Evolutionary conservation across 2,797 vertebrate species (phyloP), one percentile per base, ranked within the genome.

Genomic region (Myotis findleyi): DNA sequence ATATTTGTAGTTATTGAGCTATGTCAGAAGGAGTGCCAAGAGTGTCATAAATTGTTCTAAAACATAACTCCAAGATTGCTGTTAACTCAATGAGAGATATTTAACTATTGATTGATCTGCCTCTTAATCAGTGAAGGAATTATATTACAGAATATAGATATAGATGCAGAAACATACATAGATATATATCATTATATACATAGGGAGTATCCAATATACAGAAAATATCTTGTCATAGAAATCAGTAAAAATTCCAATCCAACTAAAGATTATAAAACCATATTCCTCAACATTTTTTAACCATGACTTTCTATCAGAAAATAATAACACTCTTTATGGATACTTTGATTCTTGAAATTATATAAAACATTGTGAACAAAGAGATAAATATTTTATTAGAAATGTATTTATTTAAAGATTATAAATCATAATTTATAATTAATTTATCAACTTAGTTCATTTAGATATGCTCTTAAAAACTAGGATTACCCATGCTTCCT

Each of bases 41-140:
- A 64, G 12, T 69, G 14, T 64, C 55, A 76, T 47, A 79, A 93
- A 92, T 93, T 64, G 5, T 47, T 93, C 36, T 89, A 82, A 85
- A 85, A 82, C 30, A 21, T 69, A 73, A 73, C 49, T 87, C 10
- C 18, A 73, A 55, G 64, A 71, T 49, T 79, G 7, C 41, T 79
- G 20, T 3, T 66, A 62, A 18, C 12, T 87, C 64, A 84, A 12
- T 87, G 27, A 47, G 25, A 69, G 10, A 23, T 84, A 38, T 85
- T 90, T 96, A 79, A 94, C 38, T 33, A 55, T 4, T 20, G 1
- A 87, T 76, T 92, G 36, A 57, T 23, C 21, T 77, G 6, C 17
- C 33, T 75, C n/a, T 77, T 91, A 90, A 94, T 72, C 23, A 83
- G 62, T 72, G 27, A 86, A 36, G 79, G 9, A 93, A 77, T 89